Percentiles rank a stretch among this genome's conserved stretches.
Evolutionary conservation across 2,113 vertebrate species (phyloP).

Genomic region (Oceanodroma tethys): DNA sequence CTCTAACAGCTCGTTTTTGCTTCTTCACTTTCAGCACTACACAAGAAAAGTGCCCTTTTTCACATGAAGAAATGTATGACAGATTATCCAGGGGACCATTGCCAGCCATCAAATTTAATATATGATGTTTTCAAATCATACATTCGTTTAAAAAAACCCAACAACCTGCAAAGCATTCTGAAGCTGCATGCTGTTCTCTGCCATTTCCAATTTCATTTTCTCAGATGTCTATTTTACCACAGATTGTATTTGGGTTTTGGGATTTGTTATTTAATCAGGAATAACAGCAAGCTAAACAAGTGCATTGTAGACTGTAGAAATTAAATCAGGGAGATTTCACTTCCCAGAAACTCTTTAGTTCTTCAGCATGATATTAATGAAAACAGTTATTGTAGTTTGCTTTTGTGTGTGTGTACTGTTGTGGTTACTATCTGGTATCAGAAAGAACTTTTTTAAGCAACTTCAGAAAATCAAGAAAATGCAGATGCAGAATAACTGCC

Average conservation of each 20-base stretch:
- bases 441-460: not conserved
- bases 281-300: not conserved
- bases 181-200: not conserved
- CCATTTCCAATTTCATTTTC: not conserved
- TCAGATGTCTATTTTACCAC: not conserved
- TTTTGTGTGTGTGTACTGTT: not conserved
- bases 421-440: not conserved
- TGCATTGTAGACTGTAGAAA: not conserved
- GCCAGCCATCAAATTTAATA: not conserved
- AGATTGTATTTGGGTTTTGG: not conserved
- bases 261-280: constrained; percentile 18
- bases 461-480: not conserved
- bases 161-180: not conserved
- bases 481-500: not conserved
- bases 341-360: not conserved
- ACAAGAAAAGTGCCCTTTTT: not conserved
- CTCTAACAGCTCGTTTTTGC: not conserved
- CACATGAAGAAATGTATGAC: not conserved
- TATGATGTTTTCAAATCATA: not conserved
- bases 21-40: not conserved
- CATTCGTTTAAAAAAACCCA: not conserved
- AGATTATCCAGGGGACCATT: not conserved
- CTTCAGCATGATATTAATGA: not conserved
- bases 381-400: not conserved
- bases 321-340: not conserved